These are phyloP conservation scores for Gymnogyps californianus DNA, from an alignment of 2,113 vertebrate species.

Conservation along the genomic window DNA sequence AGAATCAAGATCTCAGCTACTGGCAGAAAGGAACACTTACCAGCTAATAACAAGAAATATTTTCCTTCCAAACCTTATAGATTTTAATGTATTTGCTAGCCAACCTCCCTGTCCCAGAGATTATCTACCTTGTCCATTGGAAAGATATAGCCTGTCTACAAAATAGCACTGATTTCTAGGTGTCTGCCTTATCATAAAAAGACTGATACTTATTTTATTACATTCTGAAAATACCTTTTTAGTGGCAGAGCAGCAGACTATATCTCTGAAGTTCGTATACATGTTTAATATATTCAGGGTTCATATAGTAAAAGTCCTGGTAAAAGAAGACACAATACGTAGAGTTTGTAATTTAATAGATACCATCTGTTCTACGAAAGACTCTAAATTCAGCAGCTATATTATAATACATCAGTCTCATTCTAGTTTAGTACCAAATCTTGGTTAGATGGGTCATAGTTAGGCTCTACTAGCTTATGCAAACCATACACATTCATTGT, in stretches of 20 bases:
- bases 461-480: neutral
- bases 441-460: neutral
- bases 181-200: neutral
- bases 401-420: neutral
- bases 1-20: neutral
- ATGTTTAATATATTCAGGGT: neutral
- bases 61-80: neutral
- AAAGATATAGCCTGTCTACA: neutral
- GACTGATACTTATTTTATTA: neutral
- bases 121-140: neutral
- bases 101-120: accelerated
- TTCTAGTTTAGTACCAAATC: neutral
- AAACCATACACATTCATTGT: neutral
- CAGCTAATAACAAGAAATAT: neutral
- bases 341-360: neutral
- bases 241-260: neutral
- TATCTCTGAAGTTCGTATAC: neutral
- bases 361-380: neutral
- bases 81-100: neutral
- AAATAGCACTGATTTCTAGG: neutral
- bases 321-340: neutral
- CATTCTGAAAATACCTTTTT: neutral
- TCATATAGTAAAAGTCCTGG: neutral
- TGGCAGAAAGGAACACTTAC: neutral
- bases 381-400: neutral